Evolutionary conservation across 2,797 vertebrate species (phyloP), one percentile per base, ranked within the genome.

Genomic region (Melanotaenia parkinsoni): DNA sequence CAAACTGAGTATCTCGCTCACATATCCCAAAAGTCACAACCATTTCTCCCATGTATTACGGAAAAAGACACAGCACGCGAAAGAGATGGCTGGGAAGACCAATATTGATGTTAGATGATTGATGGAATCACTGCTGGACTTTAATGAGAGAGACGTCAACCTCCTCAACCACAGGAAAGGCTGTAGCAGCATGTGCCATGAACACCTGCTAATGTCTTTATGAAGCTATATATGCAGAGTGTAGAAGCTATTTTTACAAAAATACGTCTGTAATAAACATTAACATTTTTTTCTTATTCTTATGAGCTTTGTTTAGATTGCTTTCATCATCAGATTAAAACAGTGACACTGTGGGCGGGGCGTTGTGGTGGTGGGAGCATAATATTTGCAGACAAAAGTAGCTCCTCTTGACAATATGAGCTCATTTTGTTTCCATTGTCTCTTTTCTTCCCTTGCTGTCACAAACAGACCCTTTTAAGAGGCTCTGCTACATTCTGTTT

Each of bases 61-160:
- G 67, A 50, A 50, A 4, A 67, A 76, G 53, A 71, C 40, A 70
- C 4, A 65, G n/a, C 16, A 64, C 45, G 28, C 32, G 35, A 43
- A n/a, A 35, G 37, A 64, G 4, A 24, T 45, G 33, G 32, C 22
- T 18, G 22, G 51, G 18, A 63, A 62, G 67, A 76, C 63, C 33
- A 32, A 16, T 82, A 91, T 92, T 89, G 85, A 93, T 90, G 72
- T 76, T 3, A 58, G 56, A 61, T 79, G 83, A 89, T 76, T 86
- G 76, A 93, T 89, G 80, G 60, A 5, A 28, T 76, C 64, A 77
- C 69, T 14, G 26, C 67, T 81, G 65, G 68, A 80, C 82, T 82
- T 88, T 90, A 92, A 89, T 87, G 75, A 89, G 81, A 70, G 51
- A 35, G 57, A 80, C 70, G 67, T 54, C 75, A 75, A 59, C 63